Conservation (phyloP, 2,888 invertebrate genomes). For the Agrochola macilenta region DNA sequence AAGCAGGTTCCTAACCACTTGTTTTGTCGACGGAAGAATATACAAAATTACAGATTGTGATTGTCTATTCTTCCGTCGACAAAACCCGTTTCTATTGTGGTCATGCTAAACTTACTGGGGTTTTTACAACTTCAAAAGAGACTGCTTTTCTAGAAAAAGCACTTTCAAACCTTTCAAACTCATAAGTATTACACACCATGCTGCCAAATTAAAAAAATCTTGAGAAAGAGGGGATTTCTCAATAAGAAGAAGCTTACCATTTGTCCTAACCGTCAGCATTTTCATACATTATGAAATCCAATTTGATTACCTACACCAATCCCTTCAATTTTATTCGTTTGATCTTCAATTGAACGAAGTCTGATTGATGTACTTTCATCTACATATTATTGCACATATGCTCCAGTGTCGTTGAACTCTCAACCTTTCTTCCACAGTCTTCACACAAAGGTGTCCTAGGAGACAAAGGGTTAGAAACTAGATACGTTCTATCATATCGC, state of each 20-base stretch:
- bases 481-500: slow-evolving; percentile 36
- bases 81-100: no score
- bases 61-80: no score
- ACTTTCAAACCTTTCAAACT: neutral
- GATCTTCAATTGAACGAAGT: slow-evolving; percentile 9
- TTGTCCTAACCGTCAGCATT: neutral
- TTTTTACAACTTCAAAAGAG: no score
- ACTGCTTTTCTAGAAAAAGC: neutral
- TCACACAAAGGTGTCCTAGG: slow-evolving; percentile 42
- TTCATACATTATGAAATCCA: neutral
- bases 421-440: slow-evolving; percentile 25
- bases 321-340: neutral
- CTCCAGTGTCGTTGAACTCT: slow-evolving; percentile 17
- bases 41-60: no score
- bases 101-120: no score
- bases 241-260: neutral
- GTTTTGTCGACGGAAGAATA: no score
- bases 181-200: neutral
- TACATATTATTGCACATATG: slow-evolving; percentile 20
- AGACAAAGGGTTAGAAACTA: slow-evolving; percentile 49
- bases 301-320: neutral
- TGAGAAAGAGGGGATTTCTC: neutral
- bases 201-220: neutral
- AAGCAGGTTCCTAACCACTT: no score
- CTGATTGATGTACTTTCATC: slow-evolving; percentile 26